Conservation (phyloP, 1,140 invertebrate species). For the Cryptotermes secundus region DNA sequence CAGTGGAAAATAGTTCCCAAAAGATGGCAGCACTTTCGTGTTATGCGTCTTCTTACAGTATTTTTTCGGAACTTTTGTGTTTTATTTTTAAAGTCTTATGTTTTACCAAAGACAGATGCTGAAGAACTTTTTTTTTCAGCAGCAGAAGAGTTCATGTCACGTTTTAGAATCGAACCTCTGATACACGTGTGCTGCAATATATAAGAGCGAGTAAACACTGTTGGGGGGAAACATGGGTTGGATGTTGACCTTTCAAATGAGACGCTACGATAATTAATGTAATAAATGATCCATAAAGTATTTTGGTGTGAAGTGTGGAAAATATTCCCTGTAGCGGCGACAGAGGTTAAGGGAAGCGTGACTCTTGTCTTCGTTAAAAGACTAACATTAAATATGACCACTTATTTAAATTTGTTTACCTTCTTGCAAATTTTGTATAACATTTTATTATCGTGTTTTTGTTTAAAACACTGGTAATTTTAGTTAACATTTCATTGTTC, state of each 20-base stretch:
- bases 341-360: too few relatives aligned
- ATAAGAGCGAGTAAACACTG: neutral
- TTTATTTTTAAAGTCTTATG: slow-evolving; percentile 9
- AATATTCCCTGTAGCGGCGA: too few relatives aligned
- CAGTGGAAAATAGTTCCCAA: neutral
- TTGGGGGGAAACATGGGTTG: neutral
- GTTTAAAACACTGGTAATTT: too few relatives aligned
- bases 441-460: too few relatives aligned
- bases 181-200: slow-evolving; percentile 7
- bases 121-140: neutral
- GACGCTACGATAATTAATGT: neutral
- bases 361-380: too few relatives aligned
- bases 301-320: too few relatives aligned
- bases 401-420: too few relatives aligned
- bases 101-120: neutral
- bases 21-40: neutral
- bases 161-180: neutral
- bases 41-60: neutral
- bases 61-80: neutral
- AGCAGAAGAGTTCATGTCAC: neutral
- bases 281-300: neutral
- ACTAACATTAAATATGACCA: too few relatives aligned
- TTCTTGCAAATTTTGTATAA: too few relatives aligned
- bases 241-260: neutral
- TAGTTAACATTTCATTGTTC: too few relatives aligned